These are phyloP conservation scores for Sebastes iracundus DNA, from an alignment of 2,797 vertebrate species.

Conservation along the genomic window DNA sequence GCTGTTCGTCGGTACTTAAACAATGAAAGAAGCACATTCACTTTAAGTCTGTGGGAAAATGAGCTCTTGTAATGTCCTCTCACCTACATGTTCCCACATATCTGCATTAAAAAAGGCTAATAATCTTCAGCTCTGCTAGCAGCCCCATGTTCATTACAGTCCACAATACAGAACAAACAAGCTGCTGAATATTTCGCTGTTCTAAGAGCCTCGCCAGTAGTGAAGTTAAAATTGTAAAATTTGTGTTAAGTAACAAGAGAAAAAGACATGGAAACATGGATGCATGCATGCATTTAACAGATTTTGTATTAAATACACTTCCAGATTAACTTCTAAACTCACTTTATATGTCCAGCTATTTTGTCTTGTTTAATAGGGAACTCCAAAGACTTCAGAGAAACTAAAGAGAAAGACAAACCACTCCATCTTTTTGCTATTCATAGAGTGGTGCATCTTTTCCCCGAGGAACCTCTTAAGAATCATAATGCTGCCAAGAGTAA, in stretches of 20 bases:
- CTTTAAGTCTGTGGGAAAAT: not conserved
- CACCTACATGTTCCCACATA: constrained; percentile 10
- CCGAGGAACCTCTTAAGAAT: constrained; percentile 13
- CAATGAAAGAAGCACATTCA: not conserved
- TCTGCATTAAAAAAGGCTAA: constrained; percentile 19
- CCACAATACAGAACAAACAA: not conserved
- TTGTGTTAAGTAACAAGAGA: not conserved
- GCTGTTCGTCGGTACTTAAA: not conserved
- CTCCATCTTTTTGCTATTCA: constrained; percentile 2
- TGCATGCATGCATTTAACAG: not conserved
- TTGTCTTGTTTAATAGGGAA: constrained; percentile 6
- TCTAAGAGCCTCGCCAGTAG: not conserved
- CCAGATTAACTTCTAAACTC: not conserved
- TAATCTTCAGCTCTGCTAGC: constrained; percentile 1
- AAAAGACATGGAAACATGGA: not conserved
- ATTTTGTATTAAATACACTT: not conserved
- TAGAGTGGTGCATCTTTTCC: not conserved
- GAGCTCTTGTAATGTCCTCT: constrained; percentile 12
- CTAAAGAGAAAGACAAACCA: not conserved
- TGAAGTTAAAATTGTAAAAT: not conserved
- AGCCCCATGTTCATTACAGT: constrained; percentile 6
- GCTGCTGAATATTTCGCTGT: not conserved
- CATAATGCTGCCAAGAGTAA: constrained; percentile 13
- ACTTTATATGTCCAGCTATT: not conserved
- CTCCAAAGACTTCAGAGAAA: not conserved